Evolutionary conservation across 2,797 vertebrate species (phyloP).

Genomic region (Taeniopygia guttata): DNA sequence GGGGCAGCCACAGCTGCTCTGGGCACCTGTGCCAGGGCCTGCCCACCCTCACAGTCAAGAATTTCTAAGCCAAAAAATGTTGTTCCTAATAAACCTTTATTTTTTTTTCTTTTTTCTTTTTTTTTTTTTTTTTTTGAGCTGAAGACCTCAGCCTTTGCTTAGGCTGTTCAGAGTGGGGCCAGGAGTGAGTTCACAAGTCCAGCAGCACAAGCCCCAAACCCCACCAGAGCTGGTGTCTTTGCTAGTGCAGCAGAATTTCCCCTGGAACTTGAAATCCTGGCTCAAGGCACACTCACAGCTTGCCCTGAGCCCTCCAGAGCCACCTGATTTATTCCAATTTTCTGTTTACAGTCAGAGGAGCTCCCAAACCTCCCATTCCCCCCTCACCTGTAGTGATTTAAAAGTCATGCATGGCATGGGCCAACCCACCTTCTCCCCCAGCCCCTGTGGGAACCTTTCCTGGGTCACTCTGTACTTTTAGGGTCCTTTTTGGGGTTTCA

Average conservation of each 20-base stretch:
- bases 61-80: background rate
- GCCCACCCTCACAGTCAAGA: accelerated
- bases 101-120: background rate
- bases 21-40: background rate
- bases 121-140: background rate
- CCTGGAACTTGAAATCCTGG: background rate
- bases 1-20: background rate
- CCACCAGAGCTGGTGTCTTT: background rate
- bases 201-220: background rate
- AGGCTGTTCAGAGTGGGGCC: background rate
- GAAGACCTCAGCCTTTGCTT: background rate
- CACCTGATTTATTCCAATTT: background rate
- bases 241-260: background rate
- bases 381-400: background rate
- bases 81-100: background rate
- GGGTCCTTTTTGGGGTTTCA: background rate
- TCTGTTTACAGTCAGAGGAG: background rate
- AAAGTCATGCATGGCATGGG: accelerated
- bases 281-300: background rate
- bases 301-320: background rate
- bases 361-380: background rate
- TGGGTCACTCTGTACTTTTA: background rate
- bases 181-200: background rate
- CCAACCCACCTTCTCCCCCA: background rate
- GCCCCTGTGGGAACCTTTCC: accelerated